Conservation (phyloP, 2,113 vertebrate genomes). For the Daubentonia madagascariensis region DNA sequence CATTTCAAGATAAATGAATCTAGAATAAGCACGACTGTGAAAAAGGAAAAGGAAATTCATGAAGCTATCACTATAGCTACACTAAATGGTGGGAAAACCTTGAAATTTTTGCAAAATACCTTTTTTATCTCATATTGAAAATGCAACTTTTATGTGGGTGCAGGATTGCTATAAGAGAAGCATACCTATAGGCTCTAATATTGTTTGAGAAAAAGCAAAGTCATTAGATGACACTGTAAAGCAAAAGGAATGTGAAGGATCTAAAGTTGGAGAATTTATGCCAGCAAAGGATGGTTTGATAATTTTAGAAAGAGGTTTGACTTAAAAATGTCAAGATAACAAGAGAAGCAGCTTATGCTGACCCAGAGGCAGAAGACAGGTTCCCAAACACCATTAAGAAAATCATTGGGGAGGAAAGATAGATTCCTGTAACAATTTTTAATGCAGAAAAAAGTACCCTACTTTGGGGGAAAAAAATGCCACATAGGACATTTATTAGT, state of each 20-base stretch:
- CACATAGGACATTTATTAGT: background rate
- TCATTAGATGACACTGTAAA: background rate
- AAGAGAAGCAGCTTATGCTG: background rate
- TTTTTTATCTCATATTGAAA: too few species aligned
- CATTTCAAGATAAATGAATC: background rate
- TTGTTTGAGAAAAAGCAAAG: background rate
- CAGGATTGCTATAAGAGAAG: background rate
- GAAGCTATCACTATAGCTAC: background rate
- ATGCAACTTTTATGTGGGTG: background rate
- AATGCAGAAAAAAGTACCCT: background rate
- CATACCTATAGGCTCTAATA: background rate
- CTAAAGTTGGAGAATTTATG: background rate
- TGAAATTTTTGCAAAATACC: too few species aligned
- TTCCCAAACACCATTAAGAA: background rate
- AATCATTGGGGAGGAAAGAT: background rate
- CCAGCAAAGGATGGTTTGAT: background rate
- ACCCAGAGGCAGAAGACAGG: background rate
- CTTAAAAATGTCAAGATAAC: background rate
- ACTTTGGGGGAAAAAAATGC: background rate
- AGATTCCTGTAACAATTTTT: background rate
- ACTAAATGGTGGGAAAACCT: background rate
- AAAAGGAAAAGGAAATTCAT: background rate
- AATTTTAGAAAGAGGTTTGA: background rate
- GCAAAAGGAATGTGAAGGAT: background rate
- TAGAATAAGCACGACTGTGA: background rate